Conservation (phyloP, 2,113 vertebrate species). For the Passer domesticus region DNA sequence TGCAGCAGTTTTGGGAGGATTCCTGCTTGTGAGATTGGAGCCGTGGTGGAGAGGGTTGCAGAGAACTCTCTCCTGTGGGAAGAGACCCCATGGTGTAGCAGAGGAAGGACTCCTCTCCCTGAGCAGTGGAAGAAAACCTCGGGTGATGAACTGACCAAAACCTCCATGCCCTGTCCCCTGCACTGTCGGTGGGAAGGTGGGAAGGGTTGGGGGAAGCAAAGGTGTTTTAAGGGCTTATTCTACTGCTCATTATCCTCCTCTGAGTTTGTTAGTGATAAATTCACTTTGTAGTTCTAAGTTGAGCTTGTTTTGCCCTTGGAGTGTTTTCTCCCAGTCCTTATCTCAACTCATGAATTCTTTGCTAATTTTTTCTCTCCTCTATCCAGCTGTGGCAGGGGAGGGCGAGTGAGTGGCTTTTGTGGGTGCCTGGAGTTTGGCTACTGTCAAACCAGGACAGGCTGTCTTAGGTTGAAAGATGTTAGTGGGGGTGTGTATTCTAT, state of each 20-base stretch:
- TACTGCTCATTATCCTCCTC: background rate
- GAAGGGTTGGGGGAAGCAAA: background rate
- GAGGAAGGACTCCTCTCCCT: background rate
- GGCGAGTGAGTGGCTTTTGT: background rate
- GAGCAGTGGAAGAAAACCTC: background rate
- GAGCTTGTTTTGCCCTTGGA: background rate
- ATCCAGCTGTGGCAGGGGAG: background rate
- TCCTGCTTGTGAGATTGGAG: background rate
- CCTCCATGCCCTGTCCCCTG: background rate
- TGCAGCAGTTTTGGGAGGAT: background rate
- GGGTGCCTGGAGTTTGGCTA: background rate
- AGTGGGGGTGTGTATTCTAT: background rate
- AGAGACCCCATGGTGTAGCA: background rate
- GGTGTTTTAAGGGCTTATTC: background rate
- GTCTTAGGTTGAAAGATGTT: background rate
- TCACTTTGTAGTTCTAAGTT: background rate
- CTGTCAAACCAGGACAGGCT: no score
- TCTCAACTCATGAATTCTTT: background rate
- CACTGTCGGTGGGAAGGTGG: accelerated
- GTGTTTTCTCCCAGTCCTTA: background rate
- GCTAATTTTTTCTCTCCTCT: background rate
- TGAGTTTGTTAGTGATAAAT: background rate
- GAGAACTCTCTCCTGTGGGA: background rate
- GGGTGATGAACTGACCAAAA: background rate
- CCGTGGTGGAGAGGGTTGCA: background rate